Evolutionary conservation across 2,888 invertebrate species (phyloP).

Genomic region (Andrena chrysosceles): DNA sequence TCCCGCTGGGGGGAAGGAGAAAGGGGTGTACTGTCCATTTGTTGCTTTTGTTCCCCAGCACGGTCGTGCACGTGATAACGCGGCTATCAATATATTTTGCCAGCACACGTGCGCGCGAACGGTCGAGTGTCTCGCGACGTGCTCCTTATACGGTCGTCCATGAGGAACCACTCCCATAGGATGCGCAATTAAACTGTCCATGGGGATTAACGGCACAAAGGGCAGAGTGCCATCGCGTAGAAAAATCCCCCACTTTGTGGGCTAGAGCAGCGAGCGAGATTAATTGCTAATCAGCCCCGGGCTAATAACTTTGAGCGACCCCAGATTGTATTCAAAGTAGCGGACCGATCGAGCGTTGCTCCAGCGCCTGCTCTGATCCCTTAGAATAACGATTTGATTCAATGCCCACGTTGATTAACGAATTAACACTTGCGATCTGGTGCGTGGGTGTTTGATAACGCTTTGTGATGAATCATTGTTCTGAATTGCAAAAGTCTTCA

Average conservation of each 20-base stretch:
- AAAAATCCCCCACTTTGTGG: conserved; percentile 13
- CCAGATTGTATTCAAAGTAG: conserved; percentile 1
- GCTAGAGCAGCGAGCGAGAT: conserved; percentile 1
- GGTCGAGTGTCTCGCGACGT: conserved; percentile 33
- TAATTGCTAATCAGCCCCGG: conserved; percentile 10
- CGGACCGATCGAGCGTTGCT: not conserved
- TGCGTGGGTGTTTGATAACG: not conserved
- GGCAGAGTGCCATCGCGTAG: not conserved
- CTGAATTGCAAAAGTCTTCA: no score
- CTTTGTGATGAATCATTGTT: not conserved
- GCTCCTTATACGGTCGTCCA: conserved; percentile 56
- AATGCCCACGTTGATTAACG: conserved; percentile 6
- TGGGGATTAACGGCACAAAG: conserved; percentile 55
- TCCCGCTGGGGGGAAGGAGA: conserved; percentile 37
- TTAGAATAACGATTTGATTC: not conserved
- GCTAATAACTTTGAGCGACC: not conserved
- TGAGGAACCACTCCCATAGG: conserved; percentile 62
- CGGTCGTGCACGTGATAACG: conserved; percentile 53
- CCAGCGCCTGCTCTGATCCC: not conserved
- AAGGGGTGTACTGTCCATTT: conserved; percentile 25
- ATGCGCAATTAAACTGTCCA: conserved; percentile 66
- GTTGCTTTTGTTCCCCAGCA: conserved; percentile 50
- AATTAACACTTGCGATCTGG: not conserved
- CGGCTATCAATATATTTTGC: conserved; percentile 56
- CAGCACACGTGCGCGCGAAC: conserved; percentile 55